Evolutionary conservation across 2,888 invertebrate species (phyloP).

Genomic region (Noctua janthina): DNA sequence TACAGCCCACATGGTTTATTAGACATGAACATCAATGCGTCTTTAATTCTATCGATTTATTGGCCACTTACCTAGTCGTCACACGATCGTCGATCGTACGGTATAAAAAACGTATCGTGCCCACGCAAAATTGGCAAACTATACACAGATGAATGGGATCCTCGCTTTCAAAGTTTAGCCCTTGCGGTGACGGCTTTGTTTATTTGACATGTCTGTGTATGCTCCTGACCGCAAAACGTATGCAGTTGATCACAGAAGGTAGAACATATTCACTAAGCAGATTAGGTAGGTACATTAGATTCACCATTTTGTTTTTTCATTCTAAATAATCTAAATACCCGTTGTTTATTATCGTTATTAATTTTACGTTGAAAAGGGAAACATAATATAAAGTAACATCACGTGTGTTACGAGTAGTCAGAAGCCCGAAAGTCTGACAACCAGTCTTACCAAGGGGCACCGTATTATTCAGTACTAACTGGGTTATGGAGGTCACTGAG

Average conservation of each 20-base stretch:
- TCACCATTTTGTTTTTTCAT: neutral
- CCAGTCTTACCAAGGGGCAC: too few relatives aligned
- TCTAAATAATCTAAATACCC: neutral
- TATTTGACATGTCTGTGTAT: conserved; percentile 38
- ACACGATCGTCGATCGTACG: conserved; percentile 50
- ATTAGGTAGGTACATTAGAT: neutral
- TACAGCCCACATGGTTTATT: too few relatives aligned
- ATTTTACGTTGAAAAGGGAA: too few relatives aligned
- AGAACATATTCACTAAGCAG: neutral
- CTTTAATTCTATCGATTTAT: neutral
- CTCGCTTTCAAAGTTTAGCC: conserved; percentile 59
- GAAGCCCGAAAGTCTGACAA: too few relatives aligned
- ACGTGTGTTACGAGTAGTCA: too few relatives aligned
- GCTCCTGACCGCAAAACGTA: conserved; percentile 11
- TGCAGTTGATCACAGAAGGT: conserved; percentile 10
- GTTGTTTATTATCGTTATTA: neutral
- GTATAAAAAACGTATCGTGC: conserved; percentile 60
- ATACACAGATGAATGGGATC: conserved; percentile 68
- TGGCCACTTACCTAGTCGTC: neutral
- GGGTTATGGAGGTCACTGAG: too few relatives aligned
- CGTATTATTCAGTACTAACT: too few relatives aligned
- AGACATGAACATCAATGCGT: neutral
- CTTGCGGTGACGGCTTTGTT: conserved; percentile 46
- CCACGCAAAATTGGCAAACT: conserved; percentile 70
- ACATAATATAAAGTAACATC: too few relatives aligned